phyloP scores from a whole-genome alignment of 92 coral and sea anemone genomes.

The Bergia puertoricense region DNA sequence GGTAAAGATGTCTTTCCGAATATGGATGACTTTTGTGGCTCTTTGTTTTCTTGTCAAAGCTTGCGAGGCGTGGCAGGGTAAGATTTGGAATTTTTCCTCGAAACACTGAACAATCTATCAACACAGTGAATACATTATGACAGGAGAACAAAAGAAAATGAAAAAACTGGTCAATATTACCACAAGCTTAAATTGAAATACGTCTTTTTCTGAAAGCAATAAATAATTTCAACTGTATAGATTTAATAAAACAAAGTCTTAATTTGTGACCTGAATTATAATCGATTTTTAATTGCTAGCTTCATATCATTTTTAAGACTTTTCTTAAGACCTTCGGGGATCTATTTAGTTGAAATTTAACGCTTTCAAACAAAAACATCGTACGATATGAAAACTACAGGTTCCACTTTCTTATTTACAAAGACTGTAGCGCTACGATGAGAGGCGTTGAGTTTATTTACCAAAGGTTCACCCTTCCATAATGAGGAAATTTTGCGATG shows the following conservation, averaged over 20 bases:
- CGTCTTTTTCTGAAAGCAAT: neutral
- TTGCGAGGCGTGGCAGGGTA: slow-evolving; percentile 27
- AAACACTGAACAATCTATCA: neutral
- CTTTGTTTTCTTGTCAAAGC: neutral
- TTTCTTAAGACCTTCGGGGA: neutral
- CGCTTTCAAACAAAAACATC: neutral
- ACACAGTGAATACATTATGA: neutral
- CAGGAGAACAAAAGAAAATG: neutral
- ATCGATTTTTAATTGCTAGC: neutral
- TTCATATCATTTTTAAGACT: neutral
- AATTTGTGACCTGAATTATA: too few species aligned
- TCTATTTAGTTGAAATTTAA: neutral
- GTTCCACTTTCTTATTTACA: neutral
- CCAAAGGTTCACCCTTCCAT: neutral
- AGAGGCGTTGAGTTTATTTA: neutral
- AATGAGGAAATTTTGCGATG: neutral
- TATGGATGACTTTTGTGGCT: neutral
- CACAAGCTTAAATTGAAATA: neutral
- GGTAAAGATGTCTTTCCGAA: slow-evolving; percentile 11
- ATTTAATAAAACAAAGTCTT: neutral
- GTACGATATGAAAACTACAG: neutral
- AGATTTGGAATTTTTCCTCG: neutral
- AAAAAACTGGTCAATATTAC: neutral
- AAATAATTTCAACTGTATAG: neutral
- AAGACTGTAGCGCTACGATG: neutral